These are phyloP conservation scores for Aphelenchoides fujianensis DNA, from an alignment of 1,140 invertebrate genomes.

Conservation along the genomic window DNA sequence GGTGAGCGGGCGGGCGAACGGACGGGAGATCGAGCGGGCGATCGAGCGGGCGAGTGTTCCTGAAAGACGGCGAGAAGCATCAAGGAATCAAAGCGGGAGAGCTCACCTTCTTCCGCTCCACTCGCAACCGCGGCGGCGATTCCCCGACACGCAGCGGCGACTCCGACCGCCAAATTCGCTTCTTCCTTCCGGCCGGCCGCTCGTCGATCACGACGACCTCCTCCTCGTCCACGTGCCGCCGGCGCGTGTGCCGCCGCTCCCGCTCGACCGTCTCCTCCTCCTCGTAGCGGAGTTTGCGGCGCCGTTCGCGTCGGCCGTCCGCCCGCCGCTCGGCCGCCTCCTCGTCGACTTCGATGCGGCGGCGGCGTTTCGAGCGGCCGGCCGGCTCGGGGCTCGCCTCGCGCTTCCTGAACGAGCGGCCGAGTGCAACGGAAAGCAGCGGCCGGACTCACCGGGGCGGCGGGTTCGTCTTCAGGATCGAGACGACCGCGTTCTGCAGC, in stretches of 20 bases:
- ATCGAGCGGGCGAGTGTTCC: neutral
- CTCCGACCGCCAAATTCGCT: neutral
- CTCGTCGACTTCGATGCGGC: neutral
- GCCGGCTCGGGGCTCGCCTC: no score
- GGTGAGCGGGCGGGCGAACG: neutral
- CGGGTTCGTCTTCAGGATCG: slow-evolving; percentile 9
- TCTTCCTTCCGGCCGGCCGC: neutral
- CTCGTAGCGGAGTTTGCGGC: neutral
- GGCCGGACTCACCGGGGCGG: neutral
- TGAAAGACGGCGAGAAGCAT: neutral
- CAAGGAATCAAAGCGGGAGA: neutral
- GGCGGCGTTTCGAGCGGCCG: no score
- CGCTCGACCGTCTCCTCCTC: neutral
- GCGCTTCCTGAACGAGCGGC: neutral
- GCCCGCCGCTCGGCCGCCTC: neutral
- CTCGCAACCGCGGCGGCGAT: neutral
- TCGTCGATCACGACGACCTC: neutral
- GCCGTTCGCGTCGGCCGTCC: neutral
- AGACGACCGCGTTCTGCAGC: neutral
- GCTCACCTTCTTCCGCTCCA: neutral
- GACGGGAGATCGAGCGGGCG: no score
- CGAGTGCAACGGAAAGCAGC: neutral
- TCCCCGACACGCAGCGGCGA: neutral
- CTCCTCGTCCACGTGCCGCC: neutral
- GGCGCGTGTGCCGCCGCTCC: neutral